These are phyloP conservation scores for Osmerus mordax DNA, from an alignment of 2,113 vertebrate species.

Conservation along the genomic window DNA sequence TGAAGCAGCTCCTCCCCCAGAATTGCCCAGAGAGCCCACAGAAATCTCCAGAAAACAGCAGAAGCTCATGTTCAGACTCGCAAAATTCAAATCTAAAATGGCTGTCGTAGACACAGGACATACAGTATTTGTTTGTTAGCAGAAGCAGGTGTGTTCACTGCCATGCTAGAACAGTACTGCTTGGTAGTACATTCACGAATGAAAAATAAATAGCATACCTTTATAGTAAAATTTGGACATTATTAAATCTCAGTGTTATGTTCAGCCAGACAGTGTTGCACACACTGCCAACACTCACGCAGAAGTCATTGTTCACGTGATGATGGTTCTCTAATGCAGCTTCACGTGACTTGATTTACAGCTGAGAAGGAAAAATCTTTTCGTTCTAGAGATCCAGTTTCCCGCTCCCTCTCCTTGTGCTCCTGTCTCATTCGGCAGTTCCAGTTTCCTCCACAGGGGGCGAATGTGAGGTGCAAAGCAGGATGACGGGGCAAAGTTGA, in stretches of 20 bases:
- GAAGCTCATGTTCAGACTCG: neutral
- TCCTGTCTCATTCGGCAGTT: neutral
- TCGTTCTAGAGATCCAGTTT: neutral
- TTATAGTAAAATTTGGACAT: neutral
- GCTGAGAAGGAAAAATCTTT: too few species aligned
- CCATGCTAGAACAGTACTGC: constrained; percentile 9
- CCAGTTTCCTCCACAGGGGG: neutral
- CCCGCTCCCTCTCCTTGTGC: neutral
- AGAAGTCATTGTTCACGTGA: constrained; percentile 3
- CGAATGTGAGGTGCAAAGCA: neutral
- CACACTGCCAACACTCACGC: constrained; percentile 1
- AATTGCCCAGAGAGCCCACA: constrained; percentile 1
- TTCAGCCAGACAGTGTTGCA: constrained; percentile 43
- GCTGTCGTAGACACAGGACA: neutral
- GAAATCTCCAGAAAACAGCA: neutral
- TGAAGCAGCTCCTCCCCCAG: neutral
- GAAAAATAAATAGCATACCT: constrained; percentile 20
- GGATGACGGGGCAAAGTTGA: neutral
- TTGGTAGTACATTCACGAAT: constrained; percentile 46
- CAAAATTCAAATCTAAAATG: neutral
- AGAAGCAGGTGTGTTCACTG: constrained; percentile 8
- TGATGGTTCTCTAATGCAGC: constrained; percentile 30
- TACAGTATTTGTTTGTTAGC: constrained; percentile 3
- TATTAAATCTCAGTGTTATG: constrained; percentile 33
- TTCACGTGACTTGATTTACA: neutral